Conservation (phyloP, 2,797 vertebrate genomes). For the Geotrypetes seraphini region DNA sequence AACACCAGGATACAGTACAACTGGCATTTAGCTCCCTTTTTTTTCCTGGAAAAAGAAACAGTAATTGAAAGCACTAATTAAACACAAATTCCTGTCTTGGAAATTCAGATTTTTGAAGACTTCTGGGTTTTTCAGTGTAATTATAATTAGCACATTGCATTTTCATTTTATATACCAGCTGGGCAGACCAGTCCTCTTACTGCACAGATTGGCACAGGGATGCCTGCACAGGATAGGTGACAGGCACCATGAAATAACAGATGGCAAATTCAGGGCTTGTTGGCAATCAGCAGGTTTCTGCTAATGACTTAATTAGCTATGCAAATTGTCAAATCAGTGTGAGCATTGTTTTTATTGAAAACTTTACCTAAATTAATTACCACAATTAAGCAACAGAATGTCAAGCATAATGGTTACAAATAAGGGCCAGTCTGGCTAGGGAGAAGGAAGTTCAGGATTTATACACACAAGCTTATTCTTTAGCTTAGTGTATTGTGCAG, state of each 20-base stretch:
- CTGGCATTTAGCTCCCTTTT: conserved; percentile 40
- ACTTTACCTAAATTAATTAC: conserved; percentile 97
- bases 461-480: too few relatives aligned
- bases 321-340: conserved; percentile 97
- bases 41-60: conserved; percentile 42
- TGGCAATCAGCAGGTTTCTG: conserved; percentile 88
- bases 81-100: conserved; percentile 41
- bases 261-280: conserved; percentile 91
- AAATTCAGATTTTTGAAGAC: conserved; percentile 66
- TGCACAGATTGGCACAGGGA: conserved; percentile 61
- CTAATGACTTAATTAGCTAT: conserved; percentile 98
- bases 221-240: conserved; percentile 73
- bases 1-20: conserved; percentile 16
- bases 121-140: conserved; percentile 60
- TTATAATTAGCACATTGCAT: conserved; percentile 76
- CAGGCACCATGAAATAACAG: conserved; percentile 86
- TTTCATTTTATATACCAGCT: conserved; percentile 75
- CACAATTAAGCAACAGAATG: conserved; percentile 84
- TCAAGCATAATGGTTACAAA: conserved; percentile 71
- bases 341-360: conserved; percentile 97
- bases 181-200: conserved; percentile 61
- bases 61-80: conserved; percentile 44
- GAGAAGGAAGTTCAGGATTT: conserved; percentile 46
- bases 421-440: conserved; percentile 54
- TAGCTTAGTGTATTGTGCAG: too few relatives aligned